A percentile compares a stretch with the other conserved stretches of the same genome.
Conservation (phyloP, 1,140 invertebrate genomes). For the Solenopsis fugax region DNA sequence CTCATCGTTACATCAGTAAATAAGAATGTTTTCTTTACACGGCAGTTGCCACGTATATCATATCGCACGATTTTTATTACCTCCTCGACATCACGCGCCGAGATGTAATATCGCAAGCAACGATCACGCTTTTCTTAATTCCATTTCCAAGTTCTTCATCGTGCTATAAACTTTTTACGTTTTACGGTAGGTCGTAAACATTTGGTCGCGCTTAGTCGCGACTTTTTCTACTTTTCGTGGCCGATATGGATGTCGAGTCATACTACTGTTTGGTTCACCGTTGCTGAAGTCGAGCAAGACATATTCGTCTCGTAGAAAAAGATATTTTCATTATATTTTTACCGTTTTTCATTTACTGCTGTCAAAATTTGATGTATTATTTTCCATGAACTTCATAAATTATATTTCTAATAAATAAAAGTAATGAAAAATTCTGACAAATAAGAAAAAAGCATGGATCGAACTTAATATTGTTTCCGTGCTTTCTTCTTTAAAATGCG, state of each 20-base stretch:
- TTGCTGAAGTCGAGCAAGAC: conserved; percentile 10
- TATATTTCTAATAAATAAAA: neutral
- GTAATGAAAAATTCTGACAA: neutral
- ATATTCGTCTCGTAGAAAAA: neutral
- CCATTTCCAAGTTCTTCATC: conserved; percentile 21
- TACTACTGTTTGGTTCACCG: neutral
- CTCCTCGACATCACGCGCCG: neutral
- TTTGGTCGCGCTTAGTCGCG: conserved; percentile 15
- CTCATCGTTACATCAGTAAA: neutral
- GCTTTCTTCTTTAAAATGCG: neutral
- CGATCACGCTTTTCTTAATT: conserved; percentile 7
- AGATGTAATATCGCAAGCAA: conserved; percentile 10
- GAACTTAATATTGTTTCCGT: neutral
- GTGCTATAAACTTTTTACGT: conserved; percentile 43
- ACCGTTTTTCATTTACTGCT: neutral
- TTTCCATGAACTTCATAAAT: neutral
- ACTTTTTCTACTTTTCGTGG: conserved; percentile 3
- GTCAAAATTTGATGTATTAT: conserved; percentile 26
- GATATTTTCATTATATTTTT: neutral
- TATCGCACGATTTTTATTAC: conserved; percentile 27
- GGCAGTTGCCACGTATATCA: neutral
- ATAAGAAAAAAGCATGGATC: neutral
- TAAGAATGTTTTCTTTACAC: neutral
- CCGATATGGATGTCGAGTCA: conserved; percentile 9
- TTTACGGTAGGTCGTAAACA: conserved; percentile 23